Evolutionary conservation across 2,888 invertebrate species (phyloP).

Genomic region (Nemapogon koenigi): DNA sequence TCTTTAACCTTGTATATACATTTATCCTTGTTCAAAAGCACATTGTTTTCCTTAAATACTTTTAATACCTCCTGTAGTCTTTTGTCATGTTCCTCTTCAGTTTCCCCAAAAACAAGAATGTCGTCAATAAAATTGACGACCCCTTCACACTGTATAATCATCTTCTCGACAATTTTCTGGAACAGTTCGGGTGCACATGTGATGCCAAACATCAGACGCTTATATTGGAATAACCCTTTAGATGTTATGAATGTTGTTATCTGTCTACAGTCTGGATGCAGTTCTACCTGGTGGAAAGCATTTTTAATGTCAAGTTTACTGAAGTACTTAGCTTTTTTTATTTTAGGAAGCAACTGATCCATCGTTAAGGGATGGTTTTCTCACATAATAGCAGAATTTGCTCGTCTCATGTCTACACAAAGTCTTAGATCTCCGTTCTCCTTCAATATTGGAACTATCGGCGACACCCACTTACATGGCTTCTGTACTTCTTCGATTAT

Average conservation of each 20-base stretch:
- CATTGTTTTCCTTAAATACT: slow-evolving; percentile 13
- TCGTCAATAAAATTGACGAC: slow-evolving; percentile 33
- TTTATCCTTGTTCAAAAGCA: slow-evolving; percentile 20
- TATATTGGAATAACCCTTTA: too few relatives aligned
- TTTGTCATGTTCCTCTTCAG: slow-evolving; percentile 22
- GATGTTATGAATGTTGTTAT: too few relatives aligned
- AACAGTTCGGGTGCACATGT: slow-evolving; percentile 38
- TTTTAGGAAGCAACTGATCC: too few relatives aligned
- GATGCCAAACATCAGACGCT: too few relatives aligned
- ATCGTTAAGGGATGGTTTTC: too few relatives aligned
- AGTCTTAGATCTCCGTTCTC: slow-evolving; percentile 17
- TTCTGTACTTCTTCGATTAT: slow-evolving; percentile 22
- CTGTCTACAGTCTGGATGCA: too few relatives aligned
- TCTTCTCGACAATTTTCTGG: slow-evolving; percentile 30
- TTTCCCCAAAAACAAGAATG: slow-evolving; percentile 26
- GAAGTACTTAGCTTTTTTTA: too few relatives aligned
- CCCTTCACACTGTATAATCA: slow-evolving; percentile 25
- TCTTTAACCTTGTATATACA: slow-evolving; percentile 20
- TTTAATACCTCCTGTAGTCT: slow-evolving; percentile 19
- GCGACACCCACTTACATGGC: slow-evolving; percentile 20
- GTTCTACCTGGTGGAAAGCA: too few relatives aligned
- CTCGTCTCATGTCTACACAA: slow-evolving; percentile 8
- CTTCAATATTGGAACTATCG: slow-evolving; percentile 22
- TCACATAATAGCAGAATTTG: too few relatives aligned
- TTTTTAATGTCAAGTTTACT: too few relatives aligned